phyloP scores from a whole-genome alignment of 2,888 invertebrate genomes.

The Liopterus haemorrhoidalis region DNA sequence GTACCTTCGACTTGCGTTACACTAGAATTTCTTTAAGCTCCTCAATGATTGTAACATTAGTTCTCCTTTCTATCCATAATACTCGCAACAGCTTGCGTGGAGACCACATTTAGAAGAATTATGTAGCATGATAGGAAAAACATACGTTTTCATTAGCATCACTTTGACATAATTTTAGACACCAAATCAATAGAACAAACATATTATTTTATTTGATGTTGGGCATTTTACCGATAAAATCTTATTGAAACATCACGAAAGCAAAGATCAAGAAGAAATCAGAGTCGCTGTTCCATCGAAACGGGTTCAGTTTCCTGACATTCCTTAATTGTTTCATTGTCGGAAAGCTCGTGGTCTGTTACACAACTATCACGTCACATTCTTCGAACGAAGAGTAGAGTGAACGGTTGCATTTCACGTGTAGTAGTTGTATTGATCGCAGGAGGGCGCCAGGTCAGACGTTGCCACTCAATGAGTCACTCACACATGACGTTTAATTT shows the following conservation, averaged over 20 bases:
- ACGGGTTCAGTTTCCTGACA: slow-evolving; percentile 10
- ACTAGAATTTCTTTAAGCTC: too few species aligned
- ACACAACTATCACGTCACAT: slow-evolving; percentile 19
- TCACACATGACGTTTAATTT: slow-evolving; percentile 36
- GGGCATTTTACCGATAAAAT: background rate
- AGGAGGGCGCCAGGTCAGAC: slow-evolving; percentile 1
- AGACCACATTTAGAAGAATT: too few species aligned
- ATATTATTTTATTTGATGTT: background rate
- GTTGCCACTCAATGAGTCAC: slow-evolving; percentile 29
- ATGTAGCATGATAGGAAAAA: too few species aligned
- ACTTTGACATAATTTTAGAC: too few species aligned
- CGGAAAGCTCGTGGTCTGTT: slow-evolving; percentile 22
- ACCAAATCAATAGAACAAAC: background rate
- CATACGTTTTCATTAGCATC: too few species aligned
- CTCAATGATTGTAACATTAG: too few species aligned
- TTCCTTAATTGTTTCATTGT: slow-evolving; percentile 24
- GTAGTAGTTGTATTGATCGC: background rate
- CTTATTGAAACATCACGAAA: too few species aligned
- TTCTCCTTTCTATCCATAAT: too few species aligned
- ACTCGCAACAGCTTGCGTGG: too few species aligned
- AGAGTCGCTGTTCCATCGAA: background rate
- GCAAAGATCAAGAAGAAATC: too few species aligned
- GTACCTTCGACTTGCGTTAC: too few species aligned
- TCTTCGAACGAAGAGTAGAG: too few species aligned
- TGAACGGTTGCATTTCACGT: background rate